These are phyloP conservation scores for Girardinus metallicus DNA, from an alignment of 2,797 vertebrate species.

Conservation along the genomic window DNA sequence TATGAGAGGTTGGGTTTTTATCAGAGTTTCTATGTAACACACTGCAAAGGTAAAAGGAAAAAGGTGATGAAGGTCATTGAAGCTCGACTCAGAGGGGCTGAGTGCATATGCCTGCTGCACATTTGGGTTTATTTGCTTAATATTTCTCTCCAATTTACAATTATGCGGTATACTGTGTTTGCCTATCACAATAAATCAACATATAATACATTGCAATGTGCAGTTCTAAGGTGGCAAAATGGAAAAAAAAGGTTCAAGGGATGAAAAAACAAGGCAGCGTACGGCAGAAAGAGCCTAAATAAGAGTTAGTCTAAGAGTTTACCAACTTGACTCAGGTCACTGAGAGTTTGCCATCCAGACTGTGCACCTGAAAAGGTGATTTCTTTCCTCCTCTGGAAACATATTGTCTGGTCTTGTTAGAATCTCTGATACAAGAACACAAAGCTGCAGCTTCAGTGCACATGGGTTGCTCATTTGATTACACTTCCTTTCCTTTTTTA, in stretches of 20 bases:
- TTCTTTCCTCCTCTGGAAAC: conserved; percentile 54
- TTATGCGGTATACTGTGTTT: not conserved
- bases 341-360: conserved; percentile 54
- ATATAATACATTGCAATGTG: not conserved
- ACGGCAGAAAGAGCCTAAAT: conserved; percentile 21
- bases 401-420: conserved; percentile 75
- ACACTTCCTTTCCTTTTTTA: conserved; percentile 64
- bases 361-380: conserved; percentile 58
- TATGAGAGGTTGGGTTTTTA: not conserved
- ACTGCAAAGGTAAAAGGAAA: not conserved
- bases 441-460: conserved; percentile 61
- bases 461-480: conserved; percentile 62
- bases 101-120: not conserved
- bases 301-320: conserved; percentile 43
- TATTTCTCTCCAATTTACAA: not conserved
- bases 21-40: not conserved
- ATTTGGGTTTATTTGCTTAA: not conserved
- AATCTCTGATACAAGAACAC: conserved; percentile 56
- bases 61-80: not conserved
- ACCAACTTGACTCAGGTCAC: conserved; percentile 54
- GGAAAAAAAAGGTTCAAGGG: not conserved
- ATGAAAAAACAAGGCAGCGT: conserved; percentile 13
- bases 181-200: not conserved
- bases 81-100: not conserved
- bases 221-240: not conserved